Base-by-base conservation (phyloP, 2,113 vertebrate species). In the Perognathus longimembris region DNA sequence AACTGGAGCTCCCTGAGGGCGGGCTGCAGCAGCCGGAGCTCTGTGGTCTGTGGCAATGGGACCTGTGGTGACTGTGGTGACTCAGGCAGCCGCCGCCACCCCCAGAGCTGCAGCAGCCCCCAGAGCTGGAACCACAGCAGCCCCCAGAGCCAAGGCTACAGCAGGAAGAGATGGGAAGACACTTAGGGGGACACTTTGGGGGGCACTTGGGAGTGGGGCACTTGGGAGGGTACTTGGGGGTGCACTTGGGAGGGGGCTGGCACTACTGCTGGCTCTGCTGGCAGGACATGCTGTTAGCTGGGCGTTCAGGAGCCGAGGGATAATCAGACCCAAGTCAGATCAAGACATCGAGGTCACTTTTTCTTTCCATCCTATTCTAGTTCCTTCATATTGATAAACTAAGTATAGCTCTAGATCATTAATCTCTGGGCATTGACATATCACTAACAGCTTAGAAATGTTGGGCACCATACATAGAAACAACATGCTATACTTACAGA, bases 391-490 rank as follows among this genome's bases (percentile, higher is more conserved):
- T 20, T 36, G n/a, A 36, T 70, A 34, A 70, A n/a, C 17, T 32
- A 14, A 70, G 11, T 70, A 36, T 22, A 40, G 1, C 36, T 2
- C 14, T n/a, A 67, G 4, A 57, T 38, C n/a, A 12, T 40, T 30
- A 45, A 77, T 40, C 45, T 22, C 42, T 91, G 22, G 11, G 8
- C 6, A 1, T 69, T 67, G 14, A 32, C 26, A 15, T 36, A 28
- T 75, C 74, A 18, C 32, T 38, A 22, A 11, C 9, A 57, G 15
- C 42, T 76, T 10, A 36, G 45, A 45, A 45, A 45, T 7, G n/a
- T n/a, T n/a, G n/a, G n/a, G n/a, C n/a, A n/a, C 97, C 96, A 96
- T 97, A 96, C n/a, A 94, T 95, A 97, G 94, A 97, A 97, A 97
- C 75, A 78, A 96, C 97, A 97, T 97, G 86, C 86, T 96, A 84